These are phyloP conservation scores for Mastigias papua DNA, from an alignment of 30 jellyfish, hydroid and myxozoan genomes.

Conservation along the genomic window DNA sequence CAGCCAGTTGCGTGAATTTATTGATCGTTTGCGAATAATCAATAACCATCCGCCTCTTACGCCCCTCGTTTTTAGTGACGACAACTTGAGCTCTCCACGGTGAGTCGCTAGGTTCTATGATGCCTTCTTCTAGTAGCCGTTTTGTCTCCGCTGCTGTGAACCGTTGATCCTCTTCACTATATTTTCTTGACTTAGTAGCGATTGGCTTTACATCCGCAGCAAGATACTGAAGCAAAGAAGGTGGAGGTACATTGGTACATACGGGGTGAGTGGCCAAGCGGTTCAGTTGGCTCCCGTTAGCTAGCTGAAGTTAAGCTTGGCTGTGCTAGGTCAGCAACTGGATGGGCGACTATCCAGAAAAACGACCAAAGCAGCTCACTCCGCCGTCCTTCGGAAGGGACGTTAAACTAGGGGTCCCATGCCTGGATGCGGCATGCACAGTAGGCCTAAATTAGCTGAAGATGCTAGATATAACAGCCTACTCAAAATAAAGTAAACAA, in stretches of 20 bases:
- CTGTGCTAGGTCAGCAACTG: too few species aligned
- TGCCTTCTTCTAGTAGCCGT: slow-evolving; percentile 65
- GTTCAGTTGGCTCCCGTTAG: too few species aligned
- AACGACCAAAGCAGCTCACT: too few species aligned
- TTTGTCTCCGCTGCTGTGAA: slow-evolving; percentile 59
- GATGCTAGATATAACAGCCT: too few species aligned
- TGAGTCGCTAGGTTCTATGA: slow-evolving; percentile 73
- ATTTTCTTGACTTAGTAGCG: slow-evolving; percentile 71
- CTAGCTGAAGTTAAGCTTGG: too few species aligned
- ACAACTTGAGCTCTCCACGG: slow-evolving; percentile 85
- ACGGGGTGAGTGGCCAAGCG: too few species aligned
- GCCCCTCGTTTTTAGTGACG: slow-evolving; percentile 1
- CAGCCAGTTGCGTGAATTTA: slow-evolving; percentile 51
- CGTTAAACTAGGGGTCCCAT: too few species aligned
- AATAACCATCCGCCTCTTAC: slow-evolving; percentile 34
- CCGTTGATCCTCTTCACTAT: slow-evolving; percentile 47
- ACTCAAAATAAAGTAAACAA: too few species aligned
- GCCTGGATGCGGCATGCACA: too few species aligned
- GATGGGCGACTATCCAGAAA: too few species aligned
- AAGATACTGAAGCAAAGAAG: slow-evolving; percentile 57
- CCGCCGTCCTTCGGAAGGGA: too few species aligned
- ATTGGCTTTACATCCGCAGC: slow-evolving; percentile 65
- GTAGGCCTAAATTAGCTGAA: too few species aligned
- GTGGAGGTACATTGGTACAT: slow-evolving; percentile 52
- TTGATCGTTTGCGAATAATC: slow-evolving; percentile 59